A percentile compares a stretch with the other conserved stretches of the same genome.
Evolutionary conservation across 2,888 invertebrate species (phyloP).

Genomic region (Drosophila glabriapex): DNA sequence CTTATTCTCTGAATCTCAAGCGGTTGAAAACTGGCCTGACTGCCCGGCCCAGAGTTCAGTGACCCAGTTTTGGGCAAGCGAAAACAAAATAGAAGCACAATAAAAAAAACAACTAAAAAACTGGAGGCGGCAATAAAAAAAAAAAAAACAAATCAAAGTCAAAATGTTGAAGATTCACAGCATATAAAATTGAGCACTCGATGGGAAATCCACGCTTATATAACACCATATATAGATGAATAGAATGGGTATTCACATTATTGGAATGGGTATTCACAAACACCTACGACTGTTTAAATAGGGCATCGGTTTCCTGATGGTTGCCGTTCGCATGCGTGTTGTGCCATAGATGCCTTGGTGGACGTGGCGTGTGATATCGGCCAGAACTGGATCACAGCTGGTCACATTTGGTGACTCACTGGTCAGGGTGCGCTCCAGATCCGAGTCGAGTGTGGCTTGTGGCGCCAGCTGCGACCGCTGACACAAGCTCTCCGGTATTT

Average conservation of each 20-base stretch:
- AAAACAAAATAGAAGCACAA: slow-evolving; percentile 4
- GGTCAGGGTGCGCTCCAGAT: slow-evolving; percentile 46
- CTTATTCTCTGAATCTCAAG: not conserved
- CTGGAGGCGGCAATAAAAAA: not conserved
- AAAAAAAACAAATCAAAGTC: not conserved
- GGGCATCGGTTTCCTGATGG: slow-evolving; percentile 83
- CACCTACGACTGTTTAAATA: slow-evolving; percentile 83
- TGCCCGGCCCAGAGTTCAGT: slow-evolving; percentile 23
- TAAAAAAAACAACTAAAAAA: not conserved
- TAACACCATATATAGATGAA: not conserved
- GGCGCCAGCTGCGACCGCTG: slow-evolving; percentile 39
- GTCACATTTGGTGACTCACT: slow-evolving; percentile 28
- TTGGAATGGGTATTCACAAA: slow-evolving; percentile 9
- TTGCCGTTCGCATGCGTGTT: slow-evolving; percentile 80
- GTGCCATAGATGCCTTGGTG: slow-evolving; percentile 78
- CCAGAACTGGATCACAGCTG: slow-evolving; percentile 44
- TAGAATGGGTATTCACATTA: not conserved
- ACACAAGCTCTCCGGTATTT: slow-evolving; percentile 81
- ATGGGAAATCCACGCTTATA: not conserved
- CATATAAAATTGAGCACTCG: not conserved
- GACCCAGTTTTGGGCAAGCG: slow-evolving; percentile 14
- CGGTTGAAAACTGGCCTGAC: slow-evolving; percentile 6
- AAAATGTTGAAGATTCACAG: not conserved
- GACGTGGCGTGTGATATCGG: slow-evolving; percentile 62
- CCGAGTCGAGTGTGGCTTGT: slow-evolving; percentile 54